Evolutionary conservation across 2,797 vertebrate genomes (phyloP), one percentile per base, ranked within the genome.

Genomic region (Semotilus atromaculatus): DNA sequence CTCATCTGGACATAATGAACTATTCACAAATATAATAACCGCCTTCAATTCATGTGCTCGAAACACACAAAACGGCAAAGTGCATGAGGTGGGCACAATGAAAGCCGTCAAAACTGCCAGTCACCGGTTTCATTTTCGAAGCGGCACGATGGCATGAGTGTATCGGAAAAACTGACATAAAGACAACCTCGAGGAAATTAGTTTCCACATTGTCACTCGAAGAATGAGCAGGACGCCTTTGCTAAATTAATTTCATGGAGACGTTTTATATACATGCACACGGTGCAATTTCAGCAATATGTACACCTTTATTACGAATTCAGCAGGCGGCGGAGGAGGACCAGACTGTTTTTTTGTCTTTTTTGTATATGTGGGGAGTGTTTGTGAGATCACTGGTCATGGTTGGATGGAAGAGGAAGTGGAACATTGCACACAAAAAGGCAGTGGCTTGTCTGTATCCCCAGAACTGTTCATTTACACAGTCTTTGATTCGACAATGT

Each of bases 401-500:
- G 58, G 85, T 85, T 87, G 88, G 88, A 91, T 88, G 86, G 89
- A 89, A 91, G 88, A 88, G 88, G 87, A 88, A 88, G 66, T 77
- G 80, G 86, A 80, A 90, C 64, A 8, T 7, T 48, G 53, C 21
- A 76, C 83, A 76, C 81, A 90, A 88, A 88, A 93, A 91, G 92
- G 89, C 82, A 83, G 86, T 89, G 88, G 91, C 90, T 91, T 87
- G 88, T 34, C 55, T 82, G 82, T 90, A 90, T 90, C 90, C 86
- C 90, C 90, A 90, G 90, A 77, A 91, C 91, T 88, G 88, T 83
- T 87, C 40, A 68, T 86, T 82, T 87, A 73, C 31, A 88, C 84
- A 88, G 31, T 88, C 89, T 94, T 93, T 94, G 90, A 94, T 93
- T 92, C 90, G 16, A 90, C 90, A 89, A 90, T 91, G 92, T 91